These are phyloP conservation scores for Scotopteryx bipunctaria DNA, from an alignment of 2,888 invertebrate species.

Conservation along the genomic window DNA sequence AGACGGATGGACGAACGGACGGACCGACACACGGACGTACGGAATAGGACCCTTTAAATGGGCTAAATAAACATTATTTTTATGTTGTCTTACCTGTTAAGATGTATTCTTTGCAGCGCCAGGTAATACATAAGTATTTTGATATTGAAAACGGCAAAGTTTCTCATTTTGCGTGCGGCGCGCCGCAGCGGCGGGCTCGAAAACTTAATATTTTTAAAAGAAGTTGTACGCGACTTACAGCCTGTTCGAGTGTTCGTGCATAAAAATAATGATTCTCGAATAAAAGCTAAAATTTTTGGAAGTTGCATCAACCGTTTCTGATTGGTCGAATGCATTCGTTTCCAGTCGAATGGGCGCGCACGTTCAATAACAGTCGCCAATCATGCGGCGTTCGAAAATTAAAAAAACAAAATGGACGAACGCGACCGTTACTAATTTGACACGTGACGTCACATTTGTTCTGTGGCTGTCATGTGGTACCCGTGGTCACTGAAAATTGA, in stretches of 20 bases:
- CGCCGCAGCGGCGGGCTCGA: conserved; percentile 37
- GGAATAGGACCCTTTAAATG: too few species aligned
- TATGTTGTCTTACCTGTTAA: neutral
- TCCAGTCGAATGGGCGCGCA: conserved; percentile 53
- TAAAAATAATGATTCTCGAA: neutral
- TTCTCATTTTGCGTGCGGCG: conserved; percentile 60
- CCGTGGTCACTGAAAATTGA: conserved; percentile 45
- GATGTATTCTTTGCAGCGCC: conserved; percentile 43
- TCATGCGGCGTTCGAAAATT: conserved; percentile 72
- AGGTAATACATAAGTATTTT: conserved; percentile 56
- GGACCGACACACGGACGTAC: too few species aligned
- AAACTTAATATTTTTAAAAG: conserved; percentile 36
- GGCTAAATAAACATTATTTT: too few species aligned
- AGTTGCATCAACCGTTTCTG: conserved; percentile 42
- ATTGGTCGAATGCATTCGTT: conserved; percentile 56
- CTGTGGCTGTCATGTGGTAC: conserved; percentile 51
- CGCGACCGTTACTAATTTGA: conserved; percentile 76
- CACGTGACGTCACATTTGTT: conserved; percentile 74
- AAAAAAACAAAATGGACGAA: conserved; percentile 74
- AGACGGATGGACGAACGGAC: too few species aligned
- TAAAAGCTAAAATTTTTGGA: conserved; percentile 27
- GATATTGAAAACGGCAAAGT: conserved; percentile 70
- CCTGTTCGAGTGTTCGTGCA: neutral
- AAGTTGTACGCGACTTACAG: conserved; percentile 5
- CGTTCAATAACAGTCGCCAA: conserved; percentile 72